phyloP scores from a whole-genome alignment of 2,888 invertebrate species.

The Eustalomyia histrio region DNA sequence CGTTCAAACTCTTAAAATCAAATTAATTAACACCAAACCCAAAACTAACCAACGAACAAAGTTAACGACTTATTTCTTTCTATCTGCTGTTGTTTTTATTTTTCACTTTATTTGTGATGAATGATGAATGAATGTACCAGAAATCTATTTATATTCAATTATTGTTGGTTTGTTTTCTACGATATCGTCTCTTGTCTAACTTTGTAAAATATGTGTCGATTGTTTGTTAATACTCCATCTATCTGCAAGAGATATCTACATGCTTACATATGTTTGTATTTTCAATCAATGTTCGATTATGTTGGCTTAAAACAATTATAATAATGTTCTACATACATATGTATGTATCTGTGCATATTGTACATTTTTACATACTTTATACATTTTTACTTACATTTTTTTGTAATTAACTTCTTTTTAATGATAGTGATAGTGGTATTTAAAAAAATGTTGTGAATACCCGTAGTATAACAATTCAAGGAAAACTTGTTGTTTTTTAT shows the following conservation, averaged over 20 bases:
- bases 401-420: constrained; percentile 24
- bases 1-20: constrained; percentile 51
- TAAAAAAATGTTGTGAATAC: background rate
- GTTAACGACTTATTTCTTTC: constrained; percentile 34
- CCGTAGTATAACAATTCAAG: constrained; percentile 44
- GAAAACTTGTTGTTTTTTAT: constrained; percentile 43
- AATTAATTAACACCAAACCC: constrained; percentile 60
- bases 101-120: constrained; percentile 7
- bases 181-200: background rate
- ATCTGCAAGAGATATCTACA: background rate
- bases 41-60: constrained; percentile 18
- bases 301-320: background rate
- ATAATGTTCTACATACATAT: background rate
- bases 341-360: background rate
- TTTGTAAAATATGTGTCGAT: constrained; percentile 28
- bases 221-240: constrained; percentile 19
- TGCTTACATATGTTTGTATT: background rate
- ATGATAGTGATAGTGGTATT: constrained; percentile 40
- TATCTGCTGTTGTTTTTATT: background rate
- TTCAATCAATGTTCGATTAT: background rate
- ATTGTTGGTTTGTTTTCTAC: background rate
- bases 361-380: no score
- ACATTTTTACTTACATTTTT: background rate
- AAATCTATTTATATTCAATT: constrained; percentile 12
- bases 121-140: constrained; percentile 8